Base-by-base conservation (phyloP, 1,140 invertebrate genomes). In the Tetraneura akinire region DNA sequence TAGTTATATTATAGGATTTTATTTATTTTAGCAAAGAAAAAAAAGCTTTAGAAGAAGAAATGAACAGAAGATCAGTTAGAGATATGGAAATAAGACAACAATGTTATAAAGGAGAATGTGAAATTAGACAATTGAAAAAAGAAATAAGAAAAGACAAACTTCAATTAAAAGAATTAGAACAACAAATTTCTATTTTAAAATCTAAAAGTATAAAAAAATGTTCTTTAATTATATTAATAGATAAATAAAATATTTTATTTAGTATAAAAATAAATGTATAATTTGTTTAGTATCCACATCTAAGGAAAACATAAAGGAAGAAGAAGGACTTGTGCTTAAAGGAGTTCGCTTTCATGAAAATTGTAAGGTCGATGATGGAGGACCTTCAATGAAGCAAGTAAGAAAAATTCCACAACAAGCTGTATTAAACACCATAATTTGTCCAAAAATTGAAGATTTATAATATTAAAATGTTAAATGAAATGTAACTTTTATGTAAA, bases 71-170 rank as follows among this genome's bases (percentile, higher is more conserved):
- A 8, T 78, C 74, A 5, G 9, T 78, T 18, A 62, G 74, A 62
- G 74, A 78, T 47, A 78, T 78, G 74, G 74, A 78, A 47, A 55
- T 55, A 18, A 14, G 73, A 45, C 73, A 78, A 62, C 74, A 78
- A 62, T 78, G 74, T 62, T 78, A 62, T 45, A 78, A 62, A 78
- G 74, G 37, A 18, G 74, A 78, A 78, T 78, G 55, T 78, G 74
- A 78, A 78, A 78, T 78, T 42, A n/a, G 74, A 29, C 74, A 78
- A 18, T 23, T 78, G 8, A 78, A 78, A 5, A 78, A 78, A 62
- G 74, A 78, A 29, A 78, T 78, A 37, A 62, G 55, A 78, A 78
- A 21, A 60, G 74, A 78, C 5, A 62, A 78, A 62, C 14, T 62
- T 16, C 55, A 62, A 62, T 45, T 78, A 60, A 78, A 78, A 78